Percentiles rank a stretch among this genome's conserved stretches.
Conservation (phyloP, 2,113 vertebrate genomes). For the Microtus pennsylvanicus region DNA sequence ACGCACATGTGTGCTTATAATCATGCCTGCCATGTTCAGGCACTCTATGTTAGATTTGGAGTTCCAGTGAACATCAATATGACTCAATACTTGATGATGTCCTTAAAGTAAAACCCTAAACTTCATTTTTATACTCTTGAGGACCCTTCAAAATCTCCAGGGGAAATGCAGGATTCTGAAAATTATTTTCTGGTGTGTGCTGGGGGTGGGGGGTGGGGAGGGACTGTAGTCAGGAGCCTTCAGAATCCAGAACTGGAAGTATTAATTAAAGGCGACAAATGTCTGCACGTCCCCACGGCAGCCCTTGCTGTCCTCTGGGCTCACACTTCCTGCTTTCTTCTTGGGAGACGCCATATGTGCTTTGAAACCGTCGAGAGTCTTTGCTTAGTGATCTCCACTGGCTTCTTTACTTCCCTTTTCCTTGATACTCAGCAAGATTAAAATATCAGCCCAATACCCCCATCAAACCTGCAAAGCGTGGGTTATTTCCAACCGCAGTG, state of each 20-base stretch:
- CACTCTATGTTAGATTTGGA: neutral
- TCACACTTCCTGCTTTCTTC: conserved; percentile 45
- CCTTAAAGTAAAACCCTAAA: neutral
- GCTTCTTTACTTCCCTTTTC: neutral
- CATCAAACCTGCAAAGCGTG: conserved; percentile 48
- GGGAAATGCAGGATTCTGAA: neutral
- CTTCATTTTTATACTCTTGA: neutral
- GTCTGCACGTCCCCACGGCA: neutral
- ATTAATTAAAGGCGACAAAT: neutral
- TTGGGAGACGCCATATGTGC: conserved; percentile 34
- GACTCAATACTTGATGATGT: neutral
- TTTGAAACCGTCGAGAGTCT: neutral
- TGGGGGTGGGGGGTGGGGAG: neutral
- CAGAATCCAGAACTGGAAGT: conserved; percentile 1
- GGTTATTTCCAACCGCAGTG: conserved; percentile 53
- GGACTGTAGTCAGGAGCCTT: conserved; percentile 3
- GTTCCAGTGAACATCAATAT: neutral
- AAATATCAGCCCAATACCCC: conserved; percentile 58
- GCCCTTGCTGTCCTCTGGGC: neutral
- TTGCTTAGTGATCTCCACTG: neutral
- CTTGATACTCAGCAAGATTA: conserved; percentile 50
- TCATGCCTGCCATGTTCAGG: rapidly evolving
- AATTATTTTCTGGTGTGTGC: neutral
- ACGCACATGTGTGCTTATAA: neutral
- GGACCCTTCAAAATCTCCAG: neutral